These are phyloP conservation scores for Drosophila setosimentum DNA, from an alignment of 2,888 invertebrate species.

Conservation along the genomic window DNA sequence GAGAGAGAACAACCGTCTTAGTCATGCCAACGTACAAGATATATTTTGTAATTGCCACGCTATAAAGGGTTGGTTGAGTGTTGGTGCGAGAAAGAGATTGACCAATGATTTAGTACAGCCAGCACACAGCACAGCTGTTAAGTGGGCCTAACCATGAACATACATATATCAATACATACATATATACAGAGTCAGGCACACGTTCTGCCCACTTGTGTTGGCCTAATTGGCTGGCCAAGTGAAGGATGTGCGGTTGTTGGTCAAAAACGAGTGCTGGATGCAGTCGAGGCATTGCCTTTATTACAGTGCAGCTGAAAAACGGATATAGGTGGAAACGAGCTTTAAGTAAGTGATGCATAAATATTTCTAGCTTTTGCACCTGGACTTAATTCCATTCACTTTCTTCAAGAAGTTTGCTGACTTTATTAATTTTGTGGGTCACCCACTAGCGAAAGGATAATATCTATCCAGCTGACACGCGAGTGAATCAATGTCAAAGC, in stretches of 20 bases:
- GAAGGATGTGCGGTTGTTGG: conserved; percentile 31
- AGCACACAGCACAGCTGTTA: conserved; percentile 41
- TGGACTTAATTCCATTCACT: neutral
- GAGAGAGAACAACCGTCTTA: conserved; percentile 33
- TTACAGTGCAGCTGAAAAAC: conserved; percentile 21
- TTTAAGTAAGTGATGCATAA: conserved; percentile 19
- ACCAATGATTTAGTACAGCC: conserved; percentile 25
- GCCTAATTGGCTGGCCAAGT: conserved; percentile 69
- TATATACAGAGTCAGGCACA: conserved; percentile 25
- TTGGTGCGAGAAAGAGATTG: conserved; percentile 13
- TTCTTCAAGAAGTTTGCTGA: conserved; percentile 15
- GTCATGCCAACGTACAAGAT: conserved; percentile 45
- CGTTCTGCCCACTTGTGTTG: conserved; percentile 60
- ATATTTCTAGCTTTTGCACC: conserved; percentile 10
- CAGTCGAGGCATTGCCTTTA: conserved; percentile 15
- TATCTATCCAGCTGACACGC: conserved; percentile 34
- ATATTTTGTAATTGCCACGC: conserved; percentile 53
- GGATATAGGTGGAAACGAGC: neutral
- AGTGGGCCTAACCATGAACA: conserved; percentile 35
- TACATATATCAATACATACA: neutral
- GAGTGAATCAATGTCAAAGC: conserved; percentile 61
- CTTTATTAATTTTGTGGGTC: conserved; percentile 25
- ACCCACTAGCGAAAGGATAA: conserved; percentile 37
- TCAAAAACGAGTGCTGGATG: conserved; percentile 16
- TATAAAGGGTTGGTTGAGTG: neutral